Evolutionary conservation across 2,113 vertebrate species (phyloP).

Genomic region (Apeltes quadracus): DNA sequence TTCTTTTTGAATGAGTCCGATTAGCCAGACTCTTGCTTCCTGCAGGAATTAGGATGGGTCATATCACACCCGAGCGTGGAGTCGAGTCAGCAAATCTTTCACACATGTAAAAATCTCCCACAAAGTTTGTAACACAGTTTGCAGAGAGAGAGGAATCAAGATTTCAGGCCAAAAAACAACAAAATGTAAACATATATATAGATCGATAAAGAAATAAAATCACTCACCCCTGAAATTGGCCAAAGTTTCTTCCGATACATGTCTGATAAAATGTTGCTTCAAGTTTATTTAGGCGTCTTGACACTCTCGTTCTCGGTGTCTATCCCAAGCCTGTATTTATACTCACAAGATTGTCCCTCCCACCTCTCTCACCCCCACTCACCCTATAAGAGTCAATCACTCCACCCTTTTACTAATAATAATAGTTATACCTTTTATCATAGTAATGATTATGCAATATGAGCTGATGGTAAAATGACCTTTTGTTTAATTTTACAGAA

Average conservation of each 20-base stretch:
- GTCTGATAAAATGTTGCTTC: too few relatives aligned
- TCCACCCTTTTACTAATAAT: too few relatives aligned
- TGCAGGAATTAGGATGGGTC: slow-evolving; percentile 25
- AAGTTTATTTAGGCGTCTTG: slow-evolving; percentile 1
- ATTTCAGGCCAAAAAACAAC: neutral
- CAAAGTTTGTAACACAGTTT: neutral
- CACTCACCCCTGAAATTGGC: slow-evolving; percentile 30
- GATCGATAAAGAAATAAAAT: neutral
- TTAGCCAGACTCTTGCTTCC: neutral
- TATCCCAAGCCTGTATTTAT: slow-evolving; percentile 63
- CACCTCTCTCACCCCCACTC: slow-evolving; percentile 44
- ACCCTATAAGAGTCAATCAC: slow-evolving; percentile 15
- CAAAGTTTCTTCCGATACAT: slow-evolving; percentile 15
- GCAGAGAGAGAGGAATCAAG: neutral
- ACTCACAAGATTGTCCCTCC: slow-evolving; percentile 34
- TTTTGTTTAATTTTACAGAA: too few relatives aligned
- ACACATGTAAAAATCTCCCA: neutral
- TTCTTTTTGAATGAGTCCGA: neutral
- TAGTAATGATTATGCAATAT: too few relatives aligned
- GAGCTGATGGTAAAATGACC: too few relatives aligned
- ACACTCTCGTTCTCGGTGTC: slow-evolving; percentile 4
- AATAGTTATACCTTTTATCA: too few relatives aligned
- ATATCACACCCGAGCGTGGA: slow-evolving; percentile 32
- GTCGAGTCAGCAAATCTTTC: slow-evolving; percentile 40
- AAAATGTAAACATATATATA: neutral